These are phyloP conservation scores for Motacilla tschutschensis DNA, from an alignment of 2,113 vertebrate genomes.

Conservation along the genomic window DNA sequence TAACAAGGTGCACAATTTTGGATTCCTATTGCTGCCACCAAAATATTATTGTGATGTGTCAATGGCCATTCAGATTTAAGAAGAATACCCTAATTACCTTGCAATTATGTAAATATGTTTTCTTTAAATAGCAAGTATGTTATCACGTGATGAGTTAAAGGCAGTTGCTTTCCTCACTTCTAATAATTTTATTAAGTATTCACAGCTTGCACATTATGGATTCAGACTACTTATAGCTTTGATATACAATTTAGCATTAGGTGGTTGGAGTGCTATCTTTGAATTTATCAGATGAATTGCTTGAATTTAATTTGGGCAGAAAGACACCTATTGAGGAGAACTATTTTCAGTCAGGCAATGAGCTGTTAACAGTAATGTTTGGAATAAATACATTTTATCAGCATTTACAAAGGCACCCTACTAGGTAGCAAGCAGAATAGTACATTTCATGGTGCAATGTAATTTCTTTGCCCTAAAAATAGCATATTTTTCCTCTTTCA, in stretches of 20 bases:
- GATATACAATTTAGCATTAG: neutral
- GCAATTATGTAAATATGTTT: neutral
- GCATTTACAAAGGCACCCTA: constrained; percentile 16
- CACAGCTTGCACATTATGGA: neutral
- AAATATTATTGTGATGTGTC: neutral
- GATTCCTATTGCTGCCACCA: neutral
- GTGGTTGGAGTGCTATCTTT: neutral
- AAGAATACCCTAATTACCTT: neutral
- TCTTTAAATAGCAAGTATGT: neutral
- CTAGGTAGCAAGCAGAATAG: neutral
- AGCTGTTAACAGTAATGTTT: constrained; percentile 8
- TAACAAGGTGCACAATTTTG: neutral
- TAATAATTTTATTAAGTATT: neutral
- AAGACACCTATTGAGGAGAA: neutral
- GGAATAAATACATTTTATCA: constrained; percentile 45
- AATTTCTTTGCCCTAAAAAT: neutral
- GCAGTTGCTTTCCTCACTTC: neutral
- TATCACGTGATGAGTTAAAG: neutral
- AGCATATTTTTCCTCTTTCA: neutral
- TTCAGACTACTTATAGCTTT: neutral
- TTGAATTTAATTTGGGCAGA: neutral
- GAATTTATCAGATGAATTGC: neutral
- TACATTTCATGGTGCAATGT: neutral
- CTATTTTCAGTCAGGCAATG: constrained; percentile 3
- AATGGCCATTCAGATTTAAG: neutral